Base-by-base conservation (phyloP, 2,888 invertebrate species). In the Hybos culiciformis region DNA sequence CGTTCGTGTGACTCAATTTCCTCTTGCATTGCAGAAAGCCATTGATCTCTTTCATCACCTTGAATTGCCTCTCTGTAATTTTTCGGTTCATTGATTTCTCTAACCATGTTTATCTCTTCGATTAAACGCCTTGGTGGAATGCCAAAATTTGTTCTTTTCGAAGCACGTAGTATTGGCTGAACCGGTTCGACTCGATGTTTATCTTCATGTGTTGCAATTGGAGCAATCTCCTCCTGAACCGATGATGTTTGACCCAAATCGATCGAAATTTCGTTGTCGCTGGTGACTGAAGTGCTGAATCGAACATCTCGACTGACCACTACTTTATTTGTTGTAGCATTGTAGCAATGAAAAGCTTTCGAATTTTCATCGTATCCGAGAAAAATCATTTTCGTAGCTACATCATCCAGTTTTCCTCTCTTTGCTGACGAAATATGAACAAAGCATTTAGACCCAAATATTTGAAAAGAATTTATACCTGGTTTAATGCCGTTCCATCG, bases 81-180 rank as follows among this genome's bases (percentile, higher is more conserved):
- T 17, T 41, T 41, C n/a, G 41, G 41, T 41, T 41, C 41, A 20
- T 39, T 39, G 12, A 39, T 39, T 20, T 39, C 39, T 39, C 26
- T 12, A 3, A 24, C 26, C 23, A 26, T 39, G 20, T 5, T 12
- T 19, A 39, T 26, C n/a, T 32, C 33, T 40, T 41, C 40, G 20
- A 38, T 38, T 6, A 40, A 29, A 40, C 19, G 36, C 36, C 17
- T 34, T 34, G 36, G 9, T 34, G 14, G 9, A 11, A 14, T 8
- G 9, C 8, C 9, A n/a, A n/a, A n/a, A n/a, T n/a, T n/a, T n/a
- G 14, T 8, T n/a, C 36, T 14, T 11, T 14, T 14, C 14, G 14
- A n/a, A 14, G 14, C n/a, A n/a, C 36, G 14, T 34, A 34, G 9
- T 34, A 14, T 14, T 34, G n/a, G 9, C n/a, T 34, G 36, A 8